Evolutionary conservation across 2,888 invertebrate species (phyloP).

Genomic region (Vesta saturnalis): DNA sequence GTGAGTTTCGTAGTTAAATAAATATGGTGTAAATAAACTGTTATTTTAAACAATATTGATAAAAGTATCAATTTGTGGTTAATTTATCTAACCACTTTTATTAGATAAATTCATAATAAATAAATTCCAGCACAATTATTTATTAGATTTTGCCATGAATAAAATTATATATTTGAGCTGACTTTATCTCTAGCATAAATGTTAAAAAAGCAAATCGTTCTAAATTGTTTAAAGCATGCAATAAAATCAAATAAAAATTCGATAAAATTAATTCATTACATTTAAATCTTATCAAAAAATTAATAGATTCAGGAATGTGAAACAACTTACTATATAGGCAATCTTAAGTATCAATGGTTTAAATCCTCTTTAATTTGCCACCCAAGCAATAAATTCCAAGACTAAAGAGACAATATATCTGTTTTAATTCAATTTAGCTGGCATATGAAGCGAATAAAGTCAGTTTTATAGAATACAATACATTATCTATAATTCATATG

Average conservation of each 20-base stretch:
- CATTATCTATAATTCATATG: constrained; percentile 60
- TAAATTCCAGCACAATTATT: too few relatives aligned
- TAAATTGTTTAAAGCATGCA: neutral
- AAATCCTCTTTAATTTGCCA: constrained; percentile 39
- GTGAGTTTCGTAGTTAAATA: too few relatives aligned
- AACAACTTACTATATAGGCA: neutral
- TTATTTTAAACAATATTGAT: too few relatives aligned
- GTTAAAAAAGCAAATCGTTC: too few relatives aligned
- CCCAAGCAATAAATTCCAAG: constrained; percentile 46
- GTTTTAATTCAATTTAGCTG: constrained; percentile 50
- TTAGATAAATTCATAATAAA: too few relatives aligned
- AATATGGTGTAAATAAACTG: too few relatives aligned
- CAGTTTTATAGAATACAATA: constrained; percentile 58
- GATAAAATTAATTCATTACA: neutral
- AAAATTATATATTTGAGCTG: too few relatives aligned
- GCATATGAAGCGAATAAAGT: constrained; percentile 55
- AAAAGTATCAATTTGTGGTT: too few relatives aligned
- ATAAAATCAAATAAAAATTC: neutral
- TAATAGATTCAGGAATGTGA: neutral
- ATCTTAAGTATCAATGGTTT: neutral
- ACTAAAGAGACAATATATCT: constrained; percentile 53
- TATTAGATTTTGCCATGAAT: too few relatives aligned
- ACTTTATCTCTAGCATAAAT: too few relatives aligned
- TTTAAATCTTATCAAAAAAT: neutral
- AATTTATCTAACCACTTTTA: too few relatives aligned